These are phyloP conservation scores for Acromyrmex heyeri DNA, from an alignment of 1,140 invertebrate genomes.

Conservation along the genomic window DNA sequence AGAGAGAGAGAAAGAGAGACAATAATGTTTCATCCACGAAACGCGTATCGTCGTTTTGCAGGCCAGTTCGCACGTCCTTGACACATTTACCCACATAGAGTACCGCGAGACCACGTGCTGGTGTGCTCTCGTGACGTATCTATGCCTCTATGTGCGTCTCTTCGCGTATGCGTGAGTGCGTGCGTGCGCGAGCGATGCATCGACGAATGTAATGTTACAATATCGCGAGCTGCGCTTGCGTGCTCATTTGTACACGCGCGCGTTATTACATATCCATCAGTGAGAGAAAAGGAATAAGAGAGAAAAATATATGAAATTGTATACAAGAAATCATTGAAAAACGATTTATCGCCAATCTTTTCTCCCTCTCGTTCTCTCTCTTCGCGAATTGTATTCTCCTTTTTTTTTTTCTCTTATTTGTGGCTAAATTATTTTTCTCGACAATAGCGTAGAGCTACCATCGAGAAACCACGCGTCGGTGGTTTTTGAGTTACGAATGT, in stretches of 20 bases:
- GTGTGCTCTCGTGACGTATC: conserved; percentile 54
- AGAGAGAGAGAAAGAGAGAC: conserved; percentile 11
- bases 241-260: not conserved
- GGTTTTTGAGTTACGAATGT: conserved; percentile 15
- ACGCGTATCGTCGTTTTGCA: conserved; percentile 81
- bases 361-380: not conserved
- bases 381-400: too few species aligned
- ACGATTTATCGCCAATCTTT: not conserved
- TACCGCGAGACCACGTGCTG: conserved; percentile 72
- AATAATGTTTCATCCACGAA: conserved; percentile 75
- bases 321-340: not conserved
- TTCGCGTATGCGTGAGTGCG: not conserved
- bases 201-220: conserved; percentile 11
- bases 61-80: conserved; percentile 86
- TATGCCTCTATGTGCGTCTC: conserved; percentile 48
- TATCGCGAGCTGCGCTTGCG: conserved; percentile 40
- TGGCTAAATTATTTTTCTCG: not conserved
- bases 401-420: too few species aligned
- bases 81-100: conserved; percentile 84
- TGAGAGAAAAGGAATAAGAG: conserved; percentile 49
- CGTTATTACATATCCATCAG: not conserved
- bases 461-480: not conserved
- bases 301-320: conserved; percentile 42
- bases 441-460: not conserved
- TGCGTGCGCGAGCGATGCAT: conserved; percentile 7